A percentile compares a stretch with the other conserved stretches of the same genome.
Conservation (phyloP, 2,797 vertebrate species). For the Danio tinwini region DNA sequence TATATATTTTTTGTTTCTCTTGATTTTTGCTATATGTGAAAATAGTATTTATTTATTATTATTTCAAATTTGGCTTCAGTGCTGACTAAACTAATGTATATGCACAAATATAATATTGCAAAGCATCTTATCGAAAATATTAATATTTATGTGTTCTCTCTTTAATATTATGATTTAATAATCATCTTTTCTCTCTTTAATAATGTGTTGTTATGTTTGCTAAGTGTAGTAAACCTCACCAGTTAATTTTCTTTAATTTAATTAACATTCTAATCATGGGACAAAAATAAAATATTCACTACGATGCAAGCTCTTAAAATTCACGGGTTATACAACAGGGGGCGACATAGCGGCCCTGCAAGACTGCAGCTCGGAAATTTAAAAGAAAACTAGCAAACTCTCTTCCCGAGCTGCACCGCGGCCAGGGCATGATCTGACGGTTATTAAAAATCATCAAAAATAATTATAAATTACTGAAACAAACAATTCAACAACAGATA, state of each 20-base stretch:
- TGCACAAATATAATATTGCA: too few species aligned
- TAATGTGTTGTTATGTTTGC: not conserved
- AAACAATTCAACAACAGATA: slow-evolving; percentile 52
- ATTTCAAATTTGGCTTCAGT: too few species aligned
- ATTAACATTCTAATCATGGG: not conserved
- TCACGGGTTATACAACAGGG: slow-evolving; percentile 42
- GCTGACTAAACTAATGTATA: too few species aligned
- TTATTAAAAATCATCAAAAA: slow-evolving; percentile 75
- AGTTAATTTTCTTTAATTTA: not conserved
- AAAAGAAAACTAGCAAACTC: slow-evolving; percentile 73
- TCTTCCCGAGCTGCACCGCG: slow-evolving; percentile 79
- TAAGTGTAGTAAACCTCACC: not conserved
- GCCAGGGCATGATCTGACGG: slow-evolving; percentile 66
- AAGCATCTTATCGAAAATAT: too few species aligned
- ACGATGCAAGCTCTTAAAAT: not conserved
- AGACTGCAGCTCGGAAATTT: slow-evolving; percentile 67
- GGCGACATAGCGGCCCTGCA: slow-evolving; percentile 41
- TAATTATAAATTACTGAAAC: slow-evolving; percentile 74
- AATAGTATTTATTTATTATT: too few species aligned
- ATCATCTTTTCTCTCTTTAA: too few species aligned
- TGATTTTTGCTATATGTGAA: too few species aligned
- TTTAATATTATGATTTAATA: too few species aligned
- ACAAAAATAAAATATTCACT: not conserved
- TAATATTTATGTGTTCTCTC: too few species aligned
- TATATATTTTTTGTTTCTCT: too few species aligned